phyloP scores from a whole-genome alignment of 1,140 invertebrate genomes.

The Globodera rostochiensis region DNA sequence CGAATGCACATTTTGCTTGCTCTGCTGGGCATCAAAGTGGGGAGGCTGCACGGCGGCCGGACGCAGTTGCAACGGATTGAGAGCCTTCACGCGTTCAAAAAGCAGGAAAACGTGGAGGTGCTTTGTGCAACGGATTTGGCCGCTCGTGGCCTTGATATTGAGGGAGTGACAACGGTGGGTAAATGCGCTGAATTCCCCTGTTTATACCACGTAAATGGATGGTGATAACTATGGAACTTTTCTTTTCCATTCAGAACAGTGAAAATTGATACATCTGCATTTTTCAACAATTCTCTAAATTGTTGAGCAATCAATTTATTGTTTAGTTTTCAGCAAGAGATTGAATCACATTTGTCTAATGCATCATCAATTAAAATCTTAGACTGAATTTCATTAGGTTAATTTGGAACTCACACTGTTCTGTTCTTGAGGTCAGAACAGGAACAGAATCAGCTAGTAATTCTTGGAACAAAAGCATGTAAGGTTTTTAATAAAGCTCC shows the following conservation, averaged over 20 bases:
- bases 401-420: no score
- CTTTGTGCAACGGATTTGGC: slow-evolving; percentile 94
- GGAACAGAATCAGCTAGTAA: no score
- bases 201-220: no score
- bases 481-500: no score
- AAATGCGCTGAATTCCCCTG: not conserved
- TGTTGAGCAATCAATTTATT: no score
- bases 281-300: no score
- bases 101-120: slow-evolving; percentile 79
- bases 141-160: slow-evolving; percentile 91
- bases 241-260: no score
- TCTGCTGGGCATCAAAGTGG: slow-evolving; percentile 75
- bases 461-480: no score
- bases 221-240: no score
- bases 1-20: slow-evolving; percentile 85
- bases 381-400: no score
- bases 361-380: not conserved
- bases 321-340: not conserved
- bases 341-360: not conserved
- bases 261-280: no score
- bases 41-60: slow-evolving; percentile 91
- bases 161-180: slow-evolving; percentile 85
- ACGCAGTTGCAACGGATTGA: slow-evolving; percentile 73
- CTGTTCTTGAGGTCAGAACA: no score
- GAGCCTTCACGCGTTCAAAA: slow-evolving; percentile 59